Conservation (phyloP, 2,888 invertebrate genomes). For the Pedicia rivosa region DNA sequence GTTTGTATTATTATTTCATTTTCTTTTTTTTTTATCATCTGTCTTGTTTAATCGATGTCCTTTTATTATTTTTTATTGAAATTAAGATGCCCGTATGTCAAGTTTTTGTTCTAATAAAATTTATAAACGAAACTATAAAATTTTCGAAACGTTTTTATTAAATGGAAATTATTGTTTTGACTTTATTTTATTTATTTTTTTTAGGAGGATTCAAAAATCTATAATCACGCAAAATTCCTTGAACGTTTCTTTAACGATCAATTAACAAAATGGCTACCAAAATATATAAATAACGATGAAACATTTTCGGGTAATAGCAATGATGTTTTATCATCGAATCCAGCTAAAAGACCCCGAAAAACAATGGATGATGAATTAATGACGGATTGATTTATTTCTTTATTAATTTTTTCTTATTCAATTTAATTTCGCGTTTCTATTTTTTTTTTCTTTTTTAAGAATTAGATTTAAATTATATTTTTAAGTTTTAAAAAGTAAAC, state of each 20-base stretch:
- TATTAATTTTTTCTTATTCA: too few relatives aligned
- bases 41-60: background rate
- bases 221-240: conserved; percentile 61
- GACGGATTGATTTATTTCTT: background rate
- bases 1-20: conserved; percentile 32
- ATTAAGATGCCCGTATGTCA: background rate
- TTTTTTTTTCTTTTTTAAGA: too few relatives aligned
- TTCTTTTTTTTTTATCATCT: conserved; percentile 1
- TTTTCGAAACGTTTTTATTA: background rate
- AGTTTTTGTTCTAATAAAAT: background rate
- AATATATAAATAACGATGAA: conserved; percentile 35
- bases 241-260: conserved; percentile 77
- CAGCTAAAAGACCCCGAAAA: conserved; percentile 1
- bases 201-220: conserved; percentile 60
- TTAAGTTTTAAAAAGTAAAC: too few relatives aligned
- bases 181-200: conserved; percentile 9
- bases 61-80: background rate
- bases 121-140: too few relatives aligned
- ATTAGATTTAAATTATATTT: too few relatives aligned
- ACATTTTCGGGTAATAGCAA: background rate
- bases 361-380: conserved; percentile 5
- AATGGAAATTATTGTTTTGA: background rate
- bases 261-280: conserved; percentile 65
- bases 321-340: conserved; percentile 3
- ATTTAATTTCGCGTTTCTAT: too few relatives aligned